Evolutionary conservation across 2,888 invertebrate genomes (phyloP), one percentile per base, ranked within the genome.

Genomic region (Perdita meconis): DNA sequence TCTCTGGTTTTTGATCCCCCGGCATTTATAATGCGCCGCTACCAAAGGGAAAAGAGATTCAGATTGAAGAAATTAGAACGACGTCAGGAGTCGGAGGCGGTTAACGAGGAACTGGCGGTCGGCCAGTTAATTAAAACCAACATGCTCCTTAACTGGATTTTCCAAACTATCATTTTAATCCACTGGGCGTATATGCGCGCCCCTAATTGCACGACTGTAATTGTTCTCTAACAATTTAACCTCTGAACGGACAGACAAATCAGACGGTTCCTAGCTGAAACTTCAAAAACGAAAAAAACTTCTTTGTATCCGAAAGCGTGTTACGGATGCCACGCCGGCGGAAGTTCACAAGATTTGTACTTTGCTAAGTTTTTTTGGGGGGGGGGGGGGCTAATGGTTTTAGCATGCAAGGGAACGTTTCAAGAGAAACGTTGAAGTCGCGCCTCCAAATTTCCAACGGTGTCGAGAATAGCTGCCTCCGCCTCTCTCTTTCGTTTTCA

Each of bases 91-190:
- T 60, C 55, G 42, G 53, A 56, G 42, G 26, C 55, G 55, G 66
- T 75, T 82, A 73, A 88, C 84, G 84, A 87, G 85, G 47, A 84
- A 76, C 82, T 88, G 88, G 88, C 88, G 57, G 51, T 47, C 60
- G 76, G 86, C 88, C 88, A 88, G 86, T 85, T 86, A 87, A 88
- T 88, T 87, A 87, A 84, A 85, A 84, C 74, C 71, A 81, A 84
- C 81, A 80, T 88, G 85, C 83, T 87, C 83, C 88, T 88, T 81
- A 73, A 68, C 69, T 75, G 74, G 76, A 68, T 53, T 53, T 34
- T 55, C 64, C 63, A 42, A 64, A 75, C 81, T 74, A 65, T 70
- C 72, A 72, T 71, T 82, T 74, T 69, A 71, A 67, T 73, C 67
- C 76, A 42, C 42, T 65, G 67, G 6, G 26, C 47, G 59, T 77